Base-by-base conservation (phyloP, 1,140 invertebrate genomes). In the Andricus grossulariae region DNA sequence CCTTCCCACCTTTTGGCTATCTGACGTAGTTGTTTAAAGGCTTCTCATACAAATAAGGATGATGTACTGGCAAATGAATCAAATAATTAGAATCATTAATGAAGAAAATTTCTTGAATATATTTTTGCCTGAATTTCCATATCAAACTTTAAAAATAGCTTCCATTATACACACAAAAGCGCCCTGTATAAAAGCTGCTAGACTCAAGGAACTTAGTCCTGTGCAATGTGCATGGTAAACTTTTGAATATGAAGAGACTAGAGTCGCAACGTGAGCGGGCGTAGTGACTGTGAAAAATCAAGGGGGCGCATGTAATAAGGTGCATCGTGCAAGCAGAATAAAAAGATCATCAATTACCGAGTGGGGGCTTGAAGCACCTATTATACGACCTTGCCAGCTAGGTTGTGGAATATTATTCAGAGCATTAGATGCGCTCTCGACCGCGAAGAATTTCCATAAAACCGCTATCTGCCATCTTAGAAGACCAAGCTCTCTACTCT, bases 391-490 rank as follows among this genome's bases (percentile, higher is more conserved):
- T 50, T 57, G 76, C 60, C 72, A 73, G 70, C 82, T 79, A 81
- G 82, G 79, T 87, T 86, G 82, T 83, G 83, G 84, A 87, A 88
- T 88, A 88, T 88, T 88, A 88, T 88, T 88, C 87, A 88, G 86
- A 85, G 85, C 85, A 88, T 88, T 88, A 88, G 84, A 66, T 32
- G 25, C 84, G 78, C 85, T 84, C 85, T 87, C 84, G 82, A 88
- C 86, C 86, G 83, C 80, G 80, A 87, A 87, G 81, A 88, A 88
- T 88, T 87, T 86, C 87, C 87, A 88, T 88, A 88, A 88, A 88
- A 88, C 83, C 79, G 80, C 85, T 88, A 87, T 88, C 85, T 85
- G 83, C 80, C 85, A 84, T 85, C 86, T 88, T 85, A 88, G 86
- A 87, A 80, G 74, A 75, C 60, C 60, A 66, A 66, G 32, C 60